These are phyloP conservation scores for Tetrax tetrax DNA, from an alignment of 2,113 vertebrate species.

Conservation along the genomic window DNA sequence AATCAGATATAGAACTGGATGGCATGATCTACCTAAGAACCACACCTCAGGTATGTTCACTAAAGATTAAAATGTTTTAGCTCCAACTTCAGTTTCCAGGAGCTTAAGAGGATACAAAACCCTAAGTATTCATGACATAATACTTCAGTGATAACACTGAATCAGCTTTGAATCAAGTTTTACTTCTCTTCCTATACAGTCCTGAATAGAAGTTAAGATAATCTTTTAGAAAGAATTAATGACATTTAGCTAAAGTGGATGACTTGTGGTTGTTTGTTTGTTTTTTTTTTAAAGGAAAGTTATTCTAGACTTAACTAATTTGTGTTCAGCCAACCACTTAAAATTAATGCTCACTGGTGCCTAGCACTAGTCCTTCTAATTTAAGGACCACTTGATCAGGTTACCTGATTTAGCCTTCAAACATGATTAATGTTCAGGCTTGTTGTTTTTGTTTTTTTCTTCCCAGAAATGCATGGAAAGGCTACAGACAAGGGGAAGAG, in stretches of 20 bases:
- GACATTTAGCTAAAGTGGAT: neutral
- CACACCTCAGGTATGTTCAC: slow-evolving; percentile 76
- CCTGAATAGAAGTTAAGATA: neutral
- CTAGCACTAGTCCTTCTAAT: neutral
- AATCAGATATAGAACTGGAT: slow-evolving; percentile 77
- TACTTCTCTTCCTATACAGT: neutral
- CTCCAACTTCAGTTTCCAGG: neutral
- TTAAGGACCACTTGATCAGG: neutral
- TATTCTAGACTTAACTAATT: neutral
- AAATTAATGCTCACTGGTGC: neutral
- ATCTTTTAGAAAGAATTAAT: neutral
- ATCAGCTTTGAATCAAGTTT: neutral
- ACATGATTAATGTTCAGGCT: neutral
- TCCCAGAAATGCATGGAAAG: slow-evolving; percentile 87
- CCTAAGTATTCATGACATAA: neutral
- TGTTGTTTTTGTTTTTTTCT: neutral
- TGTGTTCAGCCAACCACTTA: neutral
- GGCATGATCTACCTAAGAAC: slow-evolving; percentile 86
- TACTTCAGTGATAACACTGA: neutral
- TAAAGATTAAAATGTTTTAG: neutral
- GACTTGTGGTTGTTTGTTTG: too few species aligned
- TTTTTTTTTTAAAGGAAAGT: neutral
- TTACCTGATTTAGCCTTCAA: neutral
- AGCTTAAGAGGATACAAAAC: neutral
- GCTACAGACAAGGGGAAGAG: slow-evolving; percentile 75